Evolutionary conservation across 1,140 invertebrate species (phyloP).

Genomic region (Semibalanus balanoides): DNA sequence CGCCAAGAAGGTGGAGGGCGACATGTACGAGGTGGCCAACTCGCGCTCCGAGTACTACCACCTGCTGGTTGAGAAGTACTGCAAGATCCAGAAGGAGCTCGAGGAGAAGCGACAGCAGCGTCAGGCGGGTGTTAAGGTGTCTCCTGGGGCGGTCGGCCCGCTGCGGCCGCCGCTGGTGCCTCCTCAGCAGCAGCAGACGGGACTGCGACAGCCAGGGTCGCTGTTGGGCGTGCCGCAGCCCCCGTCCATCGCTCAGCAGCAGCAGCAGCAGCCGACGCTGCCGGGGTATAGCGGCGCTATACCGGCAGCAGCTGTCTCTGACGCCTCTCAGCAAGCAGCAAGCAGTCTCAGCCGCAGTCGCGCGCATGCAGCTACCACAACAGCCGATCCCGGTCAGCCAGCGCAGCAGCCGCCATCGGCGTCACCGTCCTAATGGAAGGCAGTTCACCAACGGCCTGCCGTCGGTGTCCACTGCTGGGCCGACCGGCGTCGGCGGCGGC

Average conservation of each 20-base stretch:
- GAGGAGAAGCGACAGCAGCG: conserved; percentile 64
- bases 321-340: too few relatives aligned
- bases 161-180: neutral
- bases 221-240: neutral
- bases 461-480: too few relatives aligned
- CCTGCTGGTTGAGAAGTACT: conserved; percentile 95
- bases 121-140: neutral
- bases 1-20: conserved; percentile 95
- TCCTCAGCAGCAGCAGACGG: neutral
- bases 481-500: too few relatives aligned
- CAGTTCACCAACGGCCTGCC: neutral
- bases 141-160: neutral
- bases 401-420: neutral
- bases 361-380: too few relatives aligned
- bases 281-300: neutral
- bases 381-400: too few relatives aligned
- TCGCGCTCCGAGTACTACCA: conserved; percentile 95
- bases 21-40: conserved; percentile 98
- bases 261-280: neutral
- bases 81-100: conserved; percentile 98
- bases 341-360: too few relatives aligned
- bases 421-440: neutral
- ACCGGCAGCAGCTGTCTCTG: too few relatives aligned
- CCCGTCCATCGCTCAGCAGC: neutral
- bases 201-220: neutral